phyloP scores from a whole-genome alignment of 2,113 vertebrate species.

The Oncorhynchus clarkii region DNA sequence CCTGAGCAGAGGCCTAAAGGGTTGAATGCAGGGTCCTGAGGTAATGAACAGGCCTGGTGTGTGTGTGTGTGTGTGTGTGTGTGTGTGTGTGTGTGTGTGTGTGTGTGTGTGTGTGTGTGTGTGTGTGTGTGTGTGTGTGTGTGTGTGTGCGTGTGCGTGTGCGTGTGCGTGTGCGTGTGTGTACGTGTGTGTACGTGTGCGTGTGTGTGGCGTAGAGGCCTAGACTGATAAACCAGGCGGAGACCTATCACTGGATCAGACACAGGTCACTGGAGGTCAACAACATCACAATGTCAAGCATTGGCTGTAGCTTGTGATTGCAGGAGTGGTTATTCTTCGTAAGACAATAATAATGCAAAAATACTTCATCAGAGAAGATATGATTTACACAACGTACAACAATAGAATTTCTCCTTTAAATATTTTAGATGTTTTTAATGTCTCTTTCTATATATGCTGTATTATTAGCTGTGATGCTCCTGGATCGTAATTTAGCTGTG shows the following conservation, averaged over 20 bases:
- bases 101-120: neutral
- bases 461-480: too few relatives aligned
- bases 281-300: constrained; percentile 41
- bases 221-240: constrained; percentile 44
- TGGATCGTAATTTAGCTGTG: too few relatives aligned
- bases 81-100: constrained; percentile 3
- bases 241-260: constrained; percentile 49
- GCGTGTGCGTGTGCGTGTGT: too few relatives aligned
- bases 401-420: neutral
- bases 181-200: neutral
- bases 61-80: constrained; percentile 7
- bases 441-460: neutral
- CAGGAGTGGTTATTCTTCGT: constrained; percentile 2
- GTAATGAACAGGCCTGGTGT: constrained; percentile 13
- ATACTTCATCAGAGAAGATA: neutral
- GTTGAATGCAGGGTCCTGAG: constrained; percentile 3
- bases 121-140: too few relatives aligned
- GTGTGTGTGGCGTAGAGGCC: constrained; percentile 17
- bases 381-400: neutral
- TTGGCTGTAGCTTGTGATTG: constrained; percentile 25
- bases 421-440: neutral
- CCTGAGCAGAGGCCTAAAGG: neutral
- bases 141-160: too few relatives aligned
- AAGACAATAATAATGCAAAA: neutral
- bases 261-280: constrained; percentile 55